Percentiles rank a stretch among this genome's conserved stretches.
phyloP scores from a whole-genome alignment of 2,888 invertebrate species.

The Deladenus siricidicola region DNA sequence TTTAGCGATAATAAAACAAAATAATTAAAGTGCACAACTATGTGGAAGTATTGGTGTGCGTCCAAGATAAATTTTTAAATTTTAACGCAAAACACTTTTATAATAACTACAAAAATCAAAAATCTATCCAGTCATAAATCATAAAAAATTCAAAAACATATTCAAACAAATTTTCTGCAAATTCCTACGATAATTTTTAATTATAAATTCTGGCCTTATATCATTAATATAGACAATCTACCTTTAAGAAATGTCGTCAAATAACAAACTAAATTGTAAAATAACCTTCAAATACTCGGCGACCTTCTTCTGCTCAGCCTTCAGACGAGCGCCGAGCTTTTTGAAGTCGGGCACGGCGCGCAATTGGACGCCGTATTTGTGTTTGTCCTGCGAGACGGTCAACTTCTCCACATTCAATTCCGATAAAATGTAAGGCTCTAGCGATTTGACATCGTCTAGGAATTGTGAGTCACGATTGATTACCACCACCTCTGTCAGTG shows the following conservation, averaged over 20 bases:
- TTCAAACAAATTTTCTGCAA: too few relatives aligned
- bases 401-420: conserved; percentile 84
- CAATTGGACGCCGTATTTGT: conserved; percentile 79
- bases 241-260: conserved; percentile 5
- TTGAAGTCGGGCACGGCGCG: conserved; percentile 92
- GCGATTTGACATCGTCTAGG: conserved; percentile 68
- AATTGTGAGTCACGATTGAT: conserved; percentile 75
- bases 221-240: too few relatives aligned
- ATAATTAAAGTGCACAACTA: too few relatives aligned
- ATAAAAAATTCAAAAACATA: too few relatives aligned
- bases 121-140: too few relatives aligned
- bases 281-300: conserved; percentile 68
- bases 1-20: not conserved
- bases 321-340: conserved; percentile 75
- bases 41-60: too few relatives aligned
- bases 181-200: too few relatives aligned
- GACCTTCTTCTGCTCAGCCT: conserved; percentile 80
- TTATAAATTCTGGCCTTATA: too few relatives aligned
- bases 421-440: conserved; percentile 77
- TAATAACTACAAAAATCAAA: too few relatives aligned
- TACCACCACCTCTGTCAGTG: conserved; percentile 86
- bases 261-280: not conserved
- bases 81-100: too few relatives aligned
- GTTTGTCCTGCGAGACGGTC: conserved; percentile 77
- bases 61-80: too few relatives aligned